These are phyloP conservation scores for Lithophane ornitopus DNA, from an alignment of 2,888 invertebrate species.

Conservation along the genomic window DNA sequence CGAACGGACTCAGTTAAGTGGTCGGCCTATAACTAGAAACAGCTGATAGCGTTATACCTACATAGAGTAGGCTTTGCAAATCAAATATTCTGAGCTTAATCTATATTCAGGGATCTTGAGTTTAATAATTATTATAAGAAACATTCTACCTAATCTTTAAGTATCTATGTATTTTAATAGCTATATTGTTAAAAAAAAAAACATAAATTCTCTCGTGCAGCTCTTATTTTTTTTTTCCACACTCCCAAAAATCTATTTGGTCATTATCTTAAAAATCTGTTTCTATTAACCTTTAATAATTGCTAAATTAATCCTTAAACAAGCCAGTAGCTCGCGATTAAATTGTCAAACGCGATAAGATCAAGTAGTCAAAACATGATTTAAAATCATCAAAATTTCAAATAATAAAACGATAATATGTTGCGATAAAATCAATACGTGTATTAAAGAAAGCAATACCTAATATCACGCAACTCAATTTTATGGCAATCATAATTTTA, in stretches of 20 bases:
- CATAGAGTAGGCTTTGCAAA: background rate
- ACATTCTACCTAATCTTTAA: background rate
- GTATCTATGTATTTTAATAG: background rate
- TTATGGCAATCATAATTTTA: constrained; percentile 28
- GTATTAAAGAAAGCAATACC: constrained; percentile 36
- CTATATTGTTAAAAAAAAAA: background rate
- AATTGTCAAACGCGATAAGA: constrained; percentile 42
- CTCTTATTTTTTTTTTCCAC: too few relatives aligned
- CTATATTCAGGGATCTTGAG: background rate
- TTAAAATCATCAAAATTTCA: constrained; percentile 24
- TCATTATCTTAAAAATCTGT: constrained; percentile 27
- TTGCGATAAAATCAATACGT: constrained; percentile 40
- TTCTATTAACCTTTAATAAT: constrained; percentile 56
- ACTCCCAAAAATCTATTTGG: background rate
- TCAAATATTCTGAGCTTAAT: background rate
- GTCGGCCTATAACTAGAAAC: background rate
- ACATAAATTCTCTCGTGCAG: background rate
- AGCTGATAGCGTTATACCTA: background rate
- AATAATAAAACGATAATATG: constrained; percentile 21
- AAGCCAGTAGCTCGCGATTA: constrained; percentile 44
- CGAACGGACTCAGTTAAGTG: too few relatives aligned
- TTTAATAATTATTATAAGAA: background rate
- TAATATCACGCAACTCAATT: too few relatives aligned
- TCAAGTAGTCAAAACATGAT: constrained; percentile 45
- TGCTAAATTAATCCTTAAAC: constrained; percentile 28